Evolutionary conservation across 2,888 invertebrate species (phyloP).

Genomic region (Metalampra italica): DNA sequence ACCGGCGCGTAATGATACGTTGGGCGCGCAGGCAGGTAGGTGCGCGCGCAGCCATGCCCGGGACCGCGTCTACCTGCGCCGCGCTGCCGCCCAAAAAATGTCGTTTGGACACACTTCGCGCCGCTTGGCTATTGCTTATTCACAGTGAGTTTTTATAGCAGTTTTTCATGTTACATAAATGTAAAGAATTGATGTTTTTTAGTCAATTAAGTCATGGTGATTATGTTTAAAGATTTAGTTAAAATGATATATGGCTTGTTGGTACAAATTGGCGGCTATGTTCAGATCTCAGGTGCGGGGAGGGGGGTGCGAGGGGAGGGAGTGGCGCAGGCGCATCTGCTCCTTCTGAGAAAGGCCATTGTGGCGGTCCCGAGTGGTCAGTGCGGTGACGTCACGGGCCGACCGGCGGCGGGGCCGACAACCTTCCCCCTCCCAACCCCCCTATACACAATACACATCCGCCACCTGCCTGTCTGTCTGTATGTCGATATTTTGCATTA

Average conservation of each 20-base stretch:
- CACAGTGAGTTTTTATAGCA: slow-evolving; percentile 58
- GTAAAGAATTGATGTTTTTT: slow-evolving; percentile 41
- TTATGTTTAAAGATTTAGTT: slow-evolving; percentile 10
- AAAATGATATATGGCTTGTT: slow-evolving; percentile 4
- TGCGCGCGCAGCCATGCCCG: slow-evolving; percentile 30
- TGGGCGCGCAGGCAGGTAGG: slow-evolving; percentile 63
- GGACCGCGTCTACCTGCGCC: slow-evolving; percentile 53
- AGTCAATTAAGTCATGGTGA: slow-evolving; percentile 25
- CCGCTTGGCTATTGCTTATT: slow-evolving; percentile 50
- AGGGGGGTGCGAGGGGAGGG: slow-evolving; percentile 39
- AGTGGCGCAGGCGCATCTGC: slow-evolving; percentile 68
- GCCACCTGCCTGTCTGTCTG: slow-evolving; percentile 20
- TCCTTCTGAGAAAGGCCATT: slow-evolving; percentile 75
- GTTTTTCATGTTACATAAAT: slow-evolving; percentile 37
- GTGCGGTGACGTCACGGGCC: slow-evolving; percentile 73
- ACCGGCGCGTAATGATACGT: slow-evolving; percentile 67
- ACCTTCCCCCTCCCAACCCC: slow-evolving; percentile 51
- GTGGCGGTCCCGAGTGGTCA: slow-evolving; percentile 71
- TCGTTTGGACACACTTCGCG: slow-evolving; percentile 59
- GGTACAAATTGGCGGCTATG: slow-evolving; percentile 2
- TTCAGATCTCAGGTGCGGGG: slow-evolving; percentile 38
- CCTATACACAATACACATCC: slow-evolving; percentile 23
- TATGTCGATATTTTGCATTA: slow-evolving; percentile 23
- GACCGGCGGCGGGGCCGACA: slow-evolving; percentile 68
- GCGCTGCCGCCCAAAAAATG: slow-evolving; percentile 49